These are phyloP conservation scores for Telmatherina bonti DNA, from an alignment of 2,797 vertebrate species.

Conservation along the genomic window DNA sequence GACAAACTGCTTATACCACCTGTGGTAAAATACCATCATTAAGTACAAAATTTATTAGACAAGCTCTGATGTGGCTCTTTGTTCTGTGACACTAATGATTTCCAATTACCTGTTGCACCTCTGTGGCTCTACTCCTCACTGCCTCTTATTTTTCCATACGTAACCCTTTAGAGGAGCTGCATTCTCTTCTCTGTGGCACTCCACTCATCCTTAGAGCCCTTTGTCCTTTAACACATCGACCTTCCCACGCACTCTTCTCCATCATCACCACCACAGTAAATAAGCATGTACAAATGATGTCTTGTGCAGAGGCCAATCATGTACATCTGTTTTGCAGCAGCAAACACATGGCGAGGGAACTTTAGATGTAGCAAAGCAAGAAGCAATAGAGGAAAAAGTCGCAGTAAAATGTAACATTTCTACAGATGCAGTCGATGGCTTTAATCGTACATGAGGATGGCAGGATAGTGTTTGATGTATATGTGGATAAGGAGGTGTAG, in stretches of 20 bases:
- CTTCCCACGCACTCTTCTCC: conserved; percentile 62
- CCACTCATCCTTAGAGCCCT: conserved; percentile 60
- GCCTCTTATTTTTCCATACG: conserved; percentile 34
- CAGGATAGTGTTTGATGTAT: conserved; percentile 37
- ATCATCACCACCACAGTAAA: conserved; percentile 36
- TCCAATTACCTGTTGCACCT: conserved; percentile 24
- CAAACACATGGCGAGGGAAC: background rate
- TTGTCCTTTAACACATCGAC: conserved; percentile 55
- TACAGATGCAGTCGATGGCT: background rate
- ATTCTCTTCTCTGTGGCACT: conserved; percentile 36
- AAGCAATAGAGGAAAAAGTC: background rate
- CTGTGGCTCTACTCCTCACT: conserved; percentile 20
- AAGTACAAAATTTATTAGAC: conserved; percentile 34
- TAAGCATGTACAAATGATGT: background rate
- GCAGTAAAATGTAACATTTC: background rate
- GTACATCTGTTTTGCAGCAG: background rate
- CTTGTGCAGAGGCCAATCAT: background rate
- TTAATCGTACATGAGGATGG: conserved; percentile 1
- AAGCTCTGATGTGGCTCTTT: conserved; percentile 18
- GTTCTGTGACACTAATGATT: conserved; percentile 25
- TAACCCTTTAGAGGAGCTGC: conserved; percentile 53
- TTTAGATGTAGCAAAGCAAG: background rate
- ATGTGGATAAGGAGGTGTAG: conserved; percentile 29
- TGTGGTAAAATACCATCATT: conserved; percentile 39
- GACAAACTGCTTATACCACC: conserved; percentile 10